A percentile compares a stretch with the other conserved stretches of the same genome.
Evolutionary conservation across 2,113 vertebrate genomes (phyloP).

Genomic region (Budorcas taxicolor): DNA sequence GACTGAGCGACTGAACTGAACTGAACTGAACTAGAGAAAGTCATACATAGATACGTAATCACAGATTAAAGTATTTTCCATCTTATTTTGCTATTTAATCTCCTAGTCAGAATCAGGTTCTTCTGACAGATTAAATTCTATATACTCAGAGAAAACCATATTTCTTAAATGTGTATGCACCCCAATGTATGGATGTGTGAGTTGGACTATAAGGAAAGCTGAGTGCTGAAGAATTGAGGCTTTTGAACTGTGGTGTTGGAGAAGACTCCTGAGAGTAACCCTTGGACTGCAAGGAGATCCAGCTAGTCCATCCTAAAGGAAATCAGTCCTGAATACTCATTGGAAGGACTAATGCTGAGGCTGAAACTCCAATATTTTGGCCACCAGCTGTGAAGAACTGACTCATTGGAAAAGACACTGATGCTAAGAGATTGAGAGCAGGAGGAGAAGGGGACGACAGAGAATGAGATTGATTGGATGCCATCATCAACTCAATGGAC

Average conservation of each 20-base stretch:
- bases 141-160: neutral
- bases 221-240: accelerated
- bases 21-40: neutral
- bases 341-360: neutral
- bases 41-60: neutral
- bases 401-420: neutral
- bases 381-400: accelerated
- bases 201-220: neutral
- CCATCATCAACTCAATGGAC: neutral
- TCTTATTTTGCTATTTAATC: neutral
- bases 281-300: neutral
- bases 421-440: neutral
- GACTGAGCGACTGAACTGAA: no score
- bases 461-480: neutral
- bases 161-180: neutral
- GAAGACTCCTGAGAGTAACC: neutral
- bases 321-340: neutral
- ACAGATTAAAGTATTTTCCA: neutral
- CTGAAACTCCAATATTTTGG: neutral
- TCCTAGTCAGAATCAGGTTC: neutral
- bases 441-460: neutral
- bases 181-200: neutral
- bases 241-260: neutral
- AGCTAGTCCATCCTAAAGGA: neutral
- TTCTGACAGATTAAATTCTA: neutral